Conservation (phyloP, 2,797 vertebrate genomes). For the Chaetophractus vellerosus region DNA sequence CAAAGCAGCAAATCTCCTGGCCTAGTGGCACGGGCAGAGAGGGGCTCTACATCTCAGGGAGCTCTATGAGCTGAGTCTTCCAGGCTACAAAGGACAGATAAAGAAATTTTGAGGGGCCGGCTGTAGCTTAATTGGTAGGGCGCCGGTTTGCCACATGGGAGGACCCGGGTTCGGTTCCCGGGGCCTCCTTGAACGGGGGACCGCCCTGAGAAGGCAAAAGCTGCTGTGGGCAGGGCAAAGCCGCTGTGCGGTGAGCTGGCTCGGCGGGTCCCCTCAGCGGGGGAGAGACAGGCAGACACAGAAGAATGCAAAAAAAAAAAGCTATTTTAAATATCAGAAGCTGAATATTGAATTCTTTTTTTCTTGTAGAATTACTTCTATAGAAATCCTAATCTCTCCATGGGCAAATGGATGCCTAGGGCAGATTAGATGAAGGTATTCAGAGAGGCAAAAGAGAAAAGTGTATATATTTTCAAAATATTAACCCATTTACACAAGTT, state of each 20-base stretch:
- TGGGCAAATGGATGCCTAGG: not conserved
- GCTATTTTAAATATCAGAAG: conserved; percentile 42
- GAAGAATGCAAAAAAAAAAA: too few relatives aligned
- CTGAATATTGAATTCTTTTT: not conserved
- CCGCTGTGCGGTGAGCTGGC: too few relatives aligned
- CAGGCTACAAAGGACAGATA: not conserved
- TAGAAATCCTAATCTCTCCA: not conserved
- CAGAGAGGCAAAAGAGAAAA: conserved; percentile 48
- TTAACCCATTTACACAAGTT: not conserved
- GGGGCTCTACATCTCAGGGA: not conserved
- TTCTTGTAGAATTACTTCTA: conserved; percentile 28
- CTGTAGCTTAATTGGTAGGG: too few relatives aligned
- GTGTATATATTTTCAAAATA: not conserved
- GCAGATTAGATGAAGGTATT: not conserved
- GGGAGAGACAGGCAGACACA: too few relatives aligned
- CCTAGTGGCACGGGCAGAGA: not conserved
- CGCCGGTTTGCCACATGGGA: too few relatives aligned
- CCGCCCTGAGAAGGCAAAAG: too few relatives aligned
- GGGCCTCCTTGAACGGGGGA: too few relatives aligned
- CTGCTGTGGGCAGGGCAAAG: too few relatives aligned
- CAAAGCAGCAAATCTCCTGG: not conserved
- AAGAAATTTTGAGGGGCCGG: conserved; percentile 44
- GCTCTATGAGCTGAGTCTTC: not conserved
- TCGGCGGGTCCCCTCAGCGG: too few relatives aligned
- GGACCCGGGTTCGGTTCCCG: too few relatives aligned